phyloP scores from a whole-genome alignment of 64 coral and sea anemone genomes.

The Montipora cactus region DNA sequence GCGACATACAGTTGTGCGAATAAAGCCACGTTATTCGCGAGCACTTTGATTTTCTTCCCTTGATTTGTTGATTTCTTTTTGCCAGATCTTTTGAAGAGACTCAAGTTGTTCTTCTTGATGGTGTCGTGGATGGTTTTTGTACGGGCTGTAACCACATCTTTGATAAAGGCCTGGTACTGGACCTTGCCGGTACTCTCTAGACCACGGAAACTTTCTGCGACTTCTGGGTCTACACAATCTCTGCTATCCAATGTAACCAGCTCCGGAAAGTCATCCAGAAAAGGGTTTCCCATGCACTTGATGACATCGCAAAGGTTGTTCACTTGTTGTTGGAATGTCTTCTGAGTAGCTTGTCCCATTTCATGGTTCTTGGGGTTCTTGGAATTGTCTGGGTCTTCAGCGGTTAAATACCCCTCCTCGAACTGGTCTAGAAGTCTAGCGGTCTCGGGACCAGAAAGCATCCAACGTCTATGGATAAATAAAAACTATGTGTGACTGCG shows the following conservation, averaged over 20 bases:
- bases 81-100: background rate
- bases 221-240: background rate
- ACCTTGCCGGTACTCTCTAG: constrained; percentile 52
- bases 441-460: constrained; percentile 67
- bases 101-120: constrained; percentile 69
- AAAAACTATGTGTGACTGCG: too few species aligned
- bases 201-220: constrained; percentile 17
- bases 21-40: too few species aligned
- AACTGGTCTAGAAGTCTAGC: constrained; percentile 30
- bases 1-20: too few species aligned
- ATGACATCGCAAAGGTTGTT: constrained; percentile 61
- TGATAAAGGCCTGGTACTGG: constrained; percentile 47
- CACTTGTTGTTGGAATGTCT: constrained; percentile 64
- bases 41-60: constrained; percentile 33
- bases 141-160: constrained; percentile 53
- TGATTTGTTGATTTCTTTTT: constrained; percentile 47
- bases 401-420: constrained; percentile 38
- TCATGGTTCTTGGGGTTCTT: constrained; percentile 47
- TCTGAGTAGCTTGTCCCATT: constrained; percentile 41
- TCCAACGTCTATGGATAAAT: constrained; percentile 68
- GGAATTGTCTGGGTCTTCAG: constrained; percentile 17
- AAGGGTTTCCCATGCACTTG: constrained; percentile 73
- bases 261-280: constrained; percentile 70
- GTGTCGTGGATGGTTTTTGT: constrained; percentile 6
- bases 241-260: constrained; percentile 65